Conservation (phyloP, 2,888 invertebrate species). For the Agonum fuliginosum region DNA sequence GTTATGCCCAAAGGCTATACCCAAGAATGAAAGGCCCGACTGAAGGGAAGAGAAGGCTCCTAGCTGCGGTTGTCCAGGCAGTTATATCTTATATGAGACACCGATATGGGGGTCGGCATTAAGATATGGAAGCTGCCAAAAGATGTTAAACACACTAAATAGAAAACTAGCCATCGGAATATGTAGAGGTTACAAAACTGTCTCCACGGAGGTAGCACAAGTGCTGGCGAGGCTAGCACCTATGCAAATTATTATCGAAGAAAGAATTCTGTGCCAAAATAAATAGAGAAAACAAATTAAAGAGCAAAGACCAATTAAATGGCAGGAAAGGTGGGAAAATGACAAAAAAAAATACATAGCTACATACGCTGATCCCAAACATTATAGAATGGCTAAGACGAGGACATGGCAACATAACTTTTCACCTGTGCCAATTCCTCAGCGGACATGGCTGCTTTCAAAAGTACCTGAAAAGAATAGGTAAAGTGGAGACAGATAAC, state of each 20-base stretch:
- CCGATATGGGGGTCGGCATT: slow-evolving; percentile 9
- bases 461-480: background rate
- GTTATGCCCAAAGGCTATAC: too few relatives aligned
- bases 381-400: background rate
- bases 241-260: background rate
- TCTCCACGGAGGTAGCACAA: background rate
- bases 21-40: too few relatives aligned
- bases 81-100: too few relatives aligned
- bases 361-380: background rate
- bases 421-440: background rate
- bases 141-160: background rate
- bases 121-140: background rate
- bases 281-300: background rate
- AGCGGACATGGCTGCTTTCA: slow-evolving; percentile 21
- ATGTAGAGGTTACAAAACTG: background rate
- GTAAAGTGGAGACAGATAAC: background rate
- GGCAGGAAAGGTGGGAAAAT: slow-evolving; percentile 15
- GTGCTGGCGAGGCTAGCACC: background rate
- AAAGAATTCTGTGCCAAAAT: too few relatives aligned
- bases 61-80: too few relatives aligned
- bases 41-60: too few relatives aligned
- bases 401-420: background rate
- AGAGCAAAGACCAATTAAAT: background rate
- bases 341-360: background rate
- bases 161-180: background rate